Base-by-base conservation (phyloP, 2,797 vertebrate genomes). In the Scleropages formosus region DNA sequence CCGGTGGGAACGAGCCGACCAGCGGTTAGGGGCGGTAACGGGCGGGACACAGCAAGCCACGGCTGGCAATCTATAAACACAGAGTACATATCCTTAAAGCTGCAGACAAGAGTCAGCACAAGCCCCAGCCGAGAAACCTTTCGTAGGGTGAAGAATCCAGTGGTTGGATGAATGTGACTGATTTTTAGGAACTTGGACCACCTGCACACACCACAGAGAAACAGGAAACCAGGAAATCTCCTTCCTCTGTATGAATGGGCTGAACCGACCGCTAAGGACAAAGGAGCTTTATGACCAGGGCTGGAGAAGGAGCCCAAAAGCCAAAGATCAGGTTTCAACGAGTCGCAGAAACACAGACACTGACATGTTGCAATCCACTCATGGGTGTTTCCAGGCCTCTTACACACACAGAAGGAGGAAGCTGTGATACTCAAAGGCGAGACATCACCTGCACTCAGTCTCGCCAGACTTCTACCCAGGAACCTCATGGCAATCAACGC, bases 371-470 rank as follows among this genome's bases (percentile, higher is more conserved):
- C 56, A 24, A 77, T 78, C 77, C 78, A 74, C 66, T 59, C 22
- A 72, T 77, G 78, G 77, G 81, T 44, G 63, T 49, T 77, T 61
- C 1, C 69, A 49, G 61, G 39, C n/a, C 31, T 13, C 16, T 24
- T n/a, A 6, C 12, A 16, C 27, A 59, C 8, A 26, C 39, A 10
- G 58, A 72, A 53, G 69, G 72, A 71, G 51, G 18, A 56, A 53
- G 10, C 31, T 6, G 31, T 62, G 68, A 78, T 56, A 77, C 24
- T 9, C 27, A 82, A 46, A 75, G 68, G 76, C 56, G 18, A 46
- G 65, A 74, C 69, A 75, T 79, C 62, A 75, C n/a, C n/a, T n/a
- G n/a, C 6, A 78, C 77, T 62, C 78, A 82, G 56, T 77, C 78
- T 26, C 72, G 75, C 62, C 63, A 77, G 79, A 60, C 51, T 11